phyloP scores from a whole-genome alignment of 2,113 vertebrate species.

The Phalacrocorax brasilianus region DNA sequence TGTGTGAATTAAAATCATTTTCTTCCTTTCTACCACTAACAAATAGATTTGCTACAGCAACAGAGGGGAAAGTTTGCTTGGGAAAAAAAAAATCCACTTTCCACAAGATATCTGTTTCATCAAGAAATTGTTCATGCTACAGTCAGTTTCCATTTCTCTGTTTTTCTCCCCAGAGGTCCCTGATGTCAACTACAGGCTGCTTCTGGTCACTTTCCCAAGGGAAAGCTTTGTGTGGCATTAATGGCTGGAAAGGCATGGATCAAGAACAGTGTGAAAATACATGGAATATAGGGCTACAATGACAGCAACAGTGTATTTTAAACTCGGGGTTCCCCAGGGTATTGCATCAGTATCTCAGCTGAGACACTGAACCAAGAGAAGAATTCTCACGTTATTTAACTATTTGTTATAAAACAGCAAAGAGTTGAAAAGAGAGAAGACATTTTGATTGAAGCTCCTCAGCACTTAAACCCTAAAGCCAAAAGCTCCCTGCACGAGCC shows the following conservation, averaged over 20 bases:
- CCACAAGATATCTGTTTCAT: neutral
- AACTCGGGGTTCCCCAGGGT: constrained; percentile 5
- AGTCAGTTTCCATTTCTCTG: neutral
- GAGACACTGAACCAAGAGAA: neutral
- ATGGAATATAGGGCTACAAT: neutral
- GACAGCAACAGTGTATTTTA: constrained; percentile 14
- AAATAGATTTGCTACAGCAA: neutral
- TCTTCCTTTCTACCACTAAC: neutral
- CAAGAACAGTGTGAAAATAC: constrained; percentile 1
- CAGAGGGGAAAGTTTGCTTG: neutral
- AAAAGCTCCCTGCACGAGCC: neutral
- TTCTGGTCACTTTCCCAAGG: constrained; percentile 45
- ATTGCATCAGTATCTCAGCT: constrained; percentile 48
- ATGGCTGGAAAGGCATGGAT: neutral
- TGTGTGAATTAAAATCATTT: neutral
- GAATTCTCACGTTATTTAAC: constrained; percentile 2
- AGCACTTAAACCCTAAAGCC: neutral
- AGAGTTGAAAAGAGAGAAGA: neutral
- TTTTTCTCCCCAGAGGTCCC: constrained; percentile 5
- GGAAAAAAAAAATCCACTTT: neutral
- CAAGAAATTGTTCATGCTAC: neutral
- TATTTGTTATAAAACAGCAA: neutral
- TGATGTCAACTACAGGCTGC: neutral
- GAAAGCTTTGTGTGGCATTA: constrained; percentile 29
- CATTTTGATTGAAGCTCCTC: neutral